Evolutionary conservation across 2,797 vertebrate genomes (phyloP), one percentile per base, ranked within the genome.

Genomic region (Atherinosoma microstoma): DNA sequence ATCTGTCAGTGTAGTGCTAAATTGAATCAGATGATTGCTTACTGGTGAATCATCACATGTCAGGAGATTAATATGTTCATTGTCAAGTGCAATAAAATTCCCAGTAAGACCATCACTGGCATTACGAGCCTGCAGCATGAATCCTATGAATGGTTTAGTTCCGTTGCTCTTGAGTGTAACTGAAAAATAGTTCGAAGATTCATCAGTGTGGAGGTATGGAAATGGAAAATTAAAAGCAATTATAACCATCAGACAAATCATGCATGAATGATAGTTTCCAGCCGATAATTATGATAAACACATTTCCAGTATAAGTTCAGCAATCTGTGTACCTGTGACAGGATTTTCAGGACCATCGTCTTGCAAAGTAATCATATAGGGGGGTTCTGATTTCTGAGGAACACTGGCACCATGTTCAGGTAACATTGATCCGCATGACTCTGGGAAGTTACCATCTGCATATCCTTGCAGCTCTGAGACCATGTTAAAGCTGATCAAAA

Each of bases 371-470:
- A 87, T 15, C 10, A 6, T 0, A 74, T 35, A 89, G 2, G 83
- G 88, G 4, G 11, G 0, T 0, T 0, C 0, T 34, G 1, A 11
- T 2, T 0, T 15, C 49, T 77, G 56, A 68, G 85, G 47, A 4
- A 0, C 0, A 0, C 0, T 0, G 0, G 0, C 0, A 0, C 0
- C 0, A 58, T 90, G 87, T 0, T 0, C 0, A 3, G 76, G 71
- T 45, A 0, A 2, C 83, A 92, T 79, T 11, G 58, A 6, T 0
- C 0, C 0, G 76, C 89, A 92, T 0, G 59, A 4, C 0, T 54
- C 0, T 47, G 2, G 0, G 4, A 82, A 11, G 0, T 0, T 0
- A 1, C 71, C 67, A 16, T 0, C 0, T 51, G 32, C 0, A 70
- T 0, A 90, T 11, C 78, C 80, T 24, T 59, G 34, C 13, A 76